A percentile compares a stretch with the other conserved stretches of the same genome.
These are phyloP conservation scores for Caranx melampygus DNA, from an alignment of 2,113 vertebrate species.

Conservation along the genomic window DNA sequence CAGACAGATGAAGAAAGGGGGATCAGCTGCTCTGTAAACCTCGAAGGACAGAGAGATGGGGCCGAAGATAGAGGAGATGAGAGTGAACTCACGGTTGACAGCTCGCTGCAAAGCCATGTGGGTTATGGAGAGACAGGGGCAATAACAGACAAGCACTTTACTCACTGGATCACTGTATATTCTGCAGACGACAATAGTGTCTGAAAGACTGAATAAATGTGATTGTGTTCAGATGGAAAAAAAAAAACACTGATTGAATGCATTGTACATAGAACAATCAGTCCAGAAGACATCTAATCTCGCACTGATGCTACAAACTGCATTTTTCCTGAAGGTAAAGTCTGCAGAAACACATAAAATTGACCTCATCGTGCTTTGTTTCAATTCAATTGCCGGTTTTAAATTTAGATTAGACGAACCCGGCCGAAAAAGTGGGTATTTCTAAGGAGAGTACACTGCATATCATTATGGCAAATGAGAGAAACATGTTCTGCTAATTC, in stretches of 20 bases:
- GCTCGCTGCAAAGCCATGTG: slow-evolving; percentile 55
- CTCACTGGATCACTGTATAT: slow-evolving; percentile 9
- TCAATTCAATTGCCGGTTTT: not conserved
- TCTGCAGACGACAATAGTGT: not conserved
- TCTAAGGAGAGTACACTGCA: slow-evolving; percentile 3
- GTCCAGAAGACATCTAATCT: not conserved
- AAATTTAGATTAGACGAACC: slow-evolving; percentile 1
- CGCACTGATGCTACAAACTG: not conserved
- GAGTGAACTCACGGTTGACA: slow-evolving; percentile 54
- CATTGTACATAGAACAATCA: not conserved
- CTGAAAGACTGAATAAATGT: slow-evolving; percentile 2
- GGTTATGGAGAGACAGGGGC: slow-evolving; percentile 31
- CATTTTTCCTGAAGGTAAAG: not conserved
- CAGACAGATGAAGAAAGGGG: slow-evolving; percentile 48
- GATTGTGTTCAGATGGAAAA: not conserved
- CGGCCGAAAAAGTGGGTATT: not conserved
- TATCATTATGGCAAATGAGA: slow-evolving; percentile 27
- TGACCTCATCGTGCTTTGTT: not conserved
- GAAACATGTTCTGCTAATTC: slow-evolving; percentile 50
- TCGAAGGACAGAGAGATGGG: slow-evolving; percentile 39
- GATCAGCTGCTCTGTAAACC: slow-evolving; percentile 68
- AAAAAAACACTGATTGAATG: slow-evolving; percentile 14
- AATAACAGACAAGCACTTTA: slow-evolving; percentile 17
- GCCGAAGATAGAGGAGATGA: slow-evolving; percentile 38
- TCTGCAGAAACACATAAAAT: not conserved